A percentile compares a stretch with the other conserved stretches of the same genome.
These are phyloP conservation scores for Diplodus puntazzo DNA, from an alignment of 2,797 vertebrate genomes.

Conservation along the genomic window DNA sequence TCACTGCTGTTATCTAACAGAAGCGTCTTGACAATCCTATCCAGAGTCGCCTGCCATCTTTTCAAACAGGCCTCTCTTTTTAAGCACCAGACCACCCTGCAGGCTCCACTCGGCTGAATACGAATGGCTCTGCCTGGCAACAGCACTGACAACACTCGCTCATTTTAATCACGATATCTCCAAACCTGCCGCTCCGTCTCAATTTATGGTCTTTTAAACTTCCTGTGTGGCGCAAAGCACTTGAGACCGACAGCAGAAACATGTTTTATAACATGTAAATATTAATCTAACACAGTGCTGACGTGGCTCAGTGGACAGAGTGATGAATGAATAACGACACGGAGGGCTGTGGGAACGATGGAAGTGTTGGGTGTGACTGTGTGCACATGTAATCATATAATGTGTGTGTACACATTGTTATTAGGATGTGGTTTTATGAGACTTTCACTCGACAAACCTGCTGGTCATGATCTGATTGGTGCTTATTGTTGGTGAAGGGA, in stretches of 20 bases:
- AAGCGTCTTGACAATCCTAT: neutral
- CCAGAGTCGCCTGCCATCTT: neutral
- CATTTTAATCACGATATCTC: neutral
- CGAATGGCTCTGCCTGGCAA: neutral
- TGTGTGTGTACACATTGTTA: neutral
- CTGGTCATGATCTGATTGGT: slow-evolving; percentile 5
- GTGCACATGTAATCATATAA: neutral
- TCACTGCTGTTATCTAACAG: slow-evolving; percentile 16
- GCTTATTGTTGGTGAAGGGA: slow-evolving; percentile 7
- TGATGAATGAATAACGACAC: neutral
- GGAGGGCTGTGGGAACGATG: neutral
- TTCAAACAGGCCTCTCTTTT: slow-evolving; percentile 5
- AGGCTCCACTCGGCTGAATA: neutral
- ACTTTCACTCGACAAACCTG: neutral
- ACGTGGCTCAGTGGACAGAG: neutral
- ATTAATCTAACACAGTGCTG: neutral
- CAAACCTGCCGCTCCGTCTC: neutral
- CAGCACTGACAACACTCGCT: neutral
- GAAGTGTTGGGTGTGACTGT: neutral
- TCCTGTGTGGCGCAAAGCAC: neutral
- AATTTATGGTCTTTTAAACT: neutral
- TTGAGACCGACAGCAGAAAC: neutral
- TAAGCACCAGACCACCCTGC: neutral
- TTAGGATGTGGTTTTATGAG: neutral
- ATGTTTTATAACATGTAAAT: neutral